Conservation (phyloP, 2,888 invertebrate genomes). For the Lutraria lutraria region DNA sequence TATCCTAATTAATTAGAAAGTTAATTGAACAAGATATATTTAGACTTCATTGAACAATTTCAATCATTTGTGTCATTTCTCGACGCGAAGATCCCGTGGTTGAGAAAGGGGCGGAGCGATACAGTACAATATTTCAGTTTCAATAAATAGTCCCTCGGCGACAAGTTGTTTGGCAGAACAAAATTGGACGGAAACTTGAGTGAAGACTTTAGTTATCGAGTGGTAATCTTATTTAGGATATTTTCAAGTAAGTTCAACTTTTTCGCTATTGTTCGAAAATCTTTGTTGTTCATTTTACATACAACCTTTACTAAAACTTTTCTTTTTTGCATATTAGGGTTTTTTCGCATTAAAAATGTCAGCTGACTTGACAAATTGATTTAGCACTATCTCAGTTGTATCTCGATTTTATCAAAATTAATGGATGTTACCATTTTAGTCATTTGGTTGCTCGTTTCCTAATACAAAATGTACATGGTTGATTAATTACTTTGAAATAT, state of each 20-base stretch:
- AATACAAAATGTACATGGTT: no score
- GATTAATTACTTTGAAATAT: no score
- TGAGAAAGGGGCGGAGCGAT: conserved; percentile 1
- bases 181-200: conserved; percentile 16
- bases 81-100: conserved; percentile 5
- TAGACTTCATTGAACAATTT: conserved; percentile 48
- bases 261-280: background rate
- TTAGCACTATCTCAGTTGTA: no score
- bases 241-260: conserved; percentile 26
- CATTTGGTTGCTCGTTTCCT: no score
- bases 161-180: conserved; percentile 20
- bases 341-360: no score
- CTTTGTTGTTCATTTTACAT: no score
- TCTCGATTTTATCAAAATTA: no score
- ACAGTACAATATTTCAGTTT: conserved; percentile 35
- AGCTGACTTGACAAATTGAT: no score
- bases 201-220: background rate
- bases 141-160: conserved; percentile 43
- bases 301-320: no score
- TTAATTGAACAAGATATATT: conserved; percentile 57
- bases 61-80: conserved; percentile 54
- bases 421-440: no score
- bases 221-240: background rate
- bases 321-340: no score
- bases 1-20: conserved; percentile 64